Evolutionary conservation across 2,113 vertebrate genomes (phyloP).

Genomic region (Hylia prasina): DNA sequence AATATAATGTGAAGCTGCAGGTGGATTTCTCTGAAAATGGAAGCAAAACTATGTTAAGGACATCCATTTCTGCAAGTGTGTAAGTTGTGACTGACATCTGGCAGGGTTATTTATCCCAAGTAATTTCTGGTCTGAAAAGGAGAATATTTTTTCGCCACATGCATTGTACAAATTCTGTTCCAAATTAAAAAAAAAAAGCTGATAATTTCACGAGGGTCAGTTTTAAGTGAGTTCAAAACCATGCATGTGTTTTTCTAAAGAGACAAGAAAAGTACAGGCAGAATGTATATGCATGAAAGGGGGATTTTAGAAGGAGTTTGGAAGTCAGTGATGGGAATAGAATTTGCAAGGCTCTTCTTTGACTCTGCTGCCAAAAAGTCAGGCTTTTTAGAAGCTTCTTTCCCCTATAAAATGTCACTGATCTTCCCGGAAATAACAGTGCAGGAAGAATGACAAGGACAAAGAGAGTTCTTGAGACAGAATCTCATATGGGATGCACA

Average conservation of each 20-base stretch:
- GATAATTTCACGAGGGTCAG: background rate
- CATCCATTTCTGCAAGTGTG: background rate
- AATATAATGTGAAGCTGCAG: background rate
- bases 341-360: background rate
- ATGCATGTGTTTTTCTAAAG: background rate
- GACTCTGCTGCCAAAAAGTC: background rate
- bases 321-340: background rate
- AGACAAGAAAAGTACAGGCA: background rate
- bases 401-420: background rate
- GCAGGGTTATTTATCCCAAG: background rate
- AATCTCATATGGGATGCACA: background rate
- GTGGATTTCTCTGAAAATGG: background rate
- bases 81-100: background rate
- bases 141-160: background rate
- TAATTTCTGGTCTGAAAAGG: background rate
- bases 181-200: background rate
- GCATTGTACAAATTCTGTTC: background rate
- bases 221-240: background rate
- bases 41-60: background rate
- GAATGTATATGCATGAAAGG: background rate
- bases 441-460: background rate
- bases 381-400: background rate
- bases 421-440: background rate
- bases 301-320: background rate
- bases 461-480: background rate